Base-by-base conservation (phyloP, 2,888 invertebrate species). In the Nasonovia ribisnigri region DNA sequence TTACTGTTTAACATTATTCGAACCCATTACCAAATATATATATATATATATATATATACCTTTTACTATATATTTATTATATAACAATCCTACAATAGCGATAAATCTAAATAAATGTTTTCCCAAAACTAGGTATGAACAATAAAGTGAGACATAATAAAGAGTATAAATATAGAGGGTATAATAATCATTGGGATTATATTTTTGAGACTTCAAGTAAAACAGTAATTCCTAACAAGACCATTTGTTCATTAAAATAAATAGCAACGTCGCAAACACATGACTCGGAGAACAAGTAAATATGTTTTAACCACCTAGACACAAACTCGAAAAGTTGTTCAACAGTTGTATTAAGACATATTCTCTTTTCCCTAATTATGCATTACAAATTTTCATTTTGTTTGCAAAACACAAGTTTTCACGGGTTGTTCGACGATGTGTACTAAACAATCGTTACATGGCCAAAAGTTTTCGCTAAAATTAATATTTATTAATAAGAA, bases 371-470 rank as follows among this genome's bases (percentile, higher is more conserved):
- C 67, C 51, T 92, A 88, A 92, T 92, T 88, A 92, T 92, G 87
- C 88, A 51, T 42, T 51, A 42, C 92, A 29, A 88, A 92, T 88
- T 92, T 87, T 88, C 87, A 67, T 92, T 92, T 60, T 92, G 88
- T 92, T 88, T 88, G n/a, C 88, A 51, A 67, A 92, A 92, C 43
- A 51, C 92, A 51, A 67, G 92, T 91, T 86, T 86, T 86, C 91
- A 86, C 84, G 84, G 46, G 91, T 26, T 42, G 43, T 57, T 84
- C 60, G 60, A 8, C 92, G 36, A 16, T 60, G 92, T 92, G 48
- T 51, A 92, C 92, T 88, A 92, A 88, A 92, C 92, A 88, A 92
- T 92, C 88, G 92, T 92, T 92, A 92, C 42, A 43, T n/a, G 92
- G 92, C 67, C 67, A 51, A 92, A 92, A 92, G 92, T 92, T 92